Conservation (phyloP, 2,888 invertebrate genomes). For the Ichneumoninae sp. region DNA sequence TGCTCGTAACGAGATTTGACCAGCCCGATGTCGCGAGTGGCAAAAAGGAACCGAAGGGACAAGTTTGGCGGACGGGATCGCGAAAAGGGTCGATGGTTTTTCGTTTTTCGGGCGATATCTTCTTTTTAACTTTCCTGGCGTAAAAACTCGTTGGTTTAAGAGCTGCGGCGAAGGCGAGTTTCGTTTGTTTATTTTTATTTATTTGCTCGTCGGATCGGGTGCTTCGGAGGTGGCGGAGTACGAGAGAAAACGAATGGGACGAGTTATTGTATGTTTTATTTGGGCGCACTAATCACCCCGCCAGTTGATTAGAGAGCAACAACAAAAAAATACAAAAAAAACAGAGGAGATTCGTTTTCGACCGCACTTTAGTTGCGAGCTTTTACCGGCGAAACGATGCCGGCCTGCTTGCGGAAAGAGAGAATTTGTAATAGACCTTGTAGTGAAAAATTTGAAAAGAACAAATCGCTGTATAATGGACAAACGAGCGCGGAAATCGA, state of each 20-base stretch:
- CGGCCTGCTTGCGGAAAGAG: background rate
- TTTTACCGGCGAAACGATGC: slow-evolving; percentile 10
- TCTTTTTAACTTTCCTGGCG: background rate
- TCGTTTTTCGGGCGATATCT: background rate
- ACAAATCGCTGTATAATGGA: slow-evolving; percentile 72
- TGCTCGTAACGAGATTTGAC: slow-evolving; percentile 39
- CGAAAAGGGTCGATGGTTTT: slow-evolving; percentile 1
- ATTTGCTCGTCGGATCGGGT: background rate
- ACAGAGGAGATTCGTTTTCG: slow-evolving; percentile 1
- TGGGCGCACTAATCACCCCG: slow-evolving; percentile 11
- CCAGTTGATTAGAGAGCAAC: slow-evolving; percentile 27
- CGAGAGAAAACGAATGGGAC: background rate
- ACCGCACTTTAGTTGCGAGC: background rate
- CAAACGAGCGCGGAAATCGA: slow-evolving; percentile 59
- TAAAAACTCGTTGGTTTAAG: background rate
- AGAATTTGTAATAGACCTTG: slow-evolving; percentile 61
- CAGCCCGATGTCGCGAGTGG: background rate
- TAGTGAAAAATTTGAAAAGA: slow-evolving; percentile 66
- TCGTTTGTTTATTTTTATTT: background rate
- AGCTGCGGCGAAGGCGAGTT: background rate
- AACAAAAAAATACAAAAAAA: slow-evolving; percentile 5
- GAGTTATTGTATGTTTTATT: slow-evolving; percentile 25
- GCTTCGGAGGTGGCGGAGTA: background rate
- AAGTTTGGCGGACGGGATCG: background rate
- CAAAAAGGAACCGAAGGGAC: background rate